Conservation (phyloP, 2,888 invertebrate species). For the Argyresthia albistria region DNA sequence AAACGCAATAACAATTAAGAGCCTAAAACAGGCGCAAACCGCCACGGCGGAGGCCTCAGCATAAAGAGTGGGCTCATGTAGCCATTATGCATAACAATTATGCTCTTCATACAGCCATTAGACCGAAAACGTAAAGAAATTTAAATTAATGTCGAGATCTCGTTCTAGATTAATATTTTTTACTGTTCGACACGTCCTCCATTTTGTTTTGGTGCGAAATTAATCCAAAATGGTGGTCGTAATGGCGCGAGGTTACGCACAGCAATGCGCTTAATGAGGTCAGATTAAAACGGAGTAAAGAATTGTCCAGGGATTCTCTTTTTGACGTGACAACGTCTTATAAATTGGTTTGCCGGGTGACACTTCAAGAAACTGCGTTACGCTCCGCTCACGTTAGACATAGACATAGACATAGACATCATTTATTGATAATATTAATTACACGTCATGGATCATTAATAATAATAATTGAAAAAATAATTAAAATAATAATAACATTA, state of each 20-base stretch:
- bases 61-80: background rate
- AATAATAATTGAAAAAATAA: too few species aligned
- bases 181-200: constrained; percentile 41
- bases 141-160: constrained; percentile 35
- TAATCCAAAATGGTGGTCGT: constrained; percentile 62
- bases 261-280: constrained; percentile 58
- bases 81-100: background rate
- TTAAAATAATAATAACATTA: too few species aligned
- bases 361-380: too few species aligned
- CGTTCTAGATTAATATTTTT: constrained; percentile 48
- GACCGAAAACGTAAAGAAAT: constrained; percentile 9
- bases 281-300: constrained; percentile 48
- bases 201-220: constrained; percentile 57
- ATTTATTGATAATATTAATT: too few species aligned
- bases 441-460: too few species aligned
- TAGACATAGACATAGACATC: too few species aligned
- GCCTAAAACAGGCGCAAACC: background rate
- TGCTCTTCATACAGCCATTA: background rate
- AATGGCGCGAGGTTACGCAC: constrained; percentile 52
- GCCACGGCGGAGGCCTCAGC: background rate
- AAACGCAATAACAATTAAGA: background rate
- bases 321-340: too few species aligned
- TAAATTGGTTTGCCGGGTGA: background rate
- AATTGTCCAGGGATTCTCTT: background rate
- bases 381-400: too few species aligned